These are phyloP conservation scores for Ictalurus furcatus DNA, from an alignment of 2,113 vertebrate genomes.

Conservation along the genomic window DNA sequence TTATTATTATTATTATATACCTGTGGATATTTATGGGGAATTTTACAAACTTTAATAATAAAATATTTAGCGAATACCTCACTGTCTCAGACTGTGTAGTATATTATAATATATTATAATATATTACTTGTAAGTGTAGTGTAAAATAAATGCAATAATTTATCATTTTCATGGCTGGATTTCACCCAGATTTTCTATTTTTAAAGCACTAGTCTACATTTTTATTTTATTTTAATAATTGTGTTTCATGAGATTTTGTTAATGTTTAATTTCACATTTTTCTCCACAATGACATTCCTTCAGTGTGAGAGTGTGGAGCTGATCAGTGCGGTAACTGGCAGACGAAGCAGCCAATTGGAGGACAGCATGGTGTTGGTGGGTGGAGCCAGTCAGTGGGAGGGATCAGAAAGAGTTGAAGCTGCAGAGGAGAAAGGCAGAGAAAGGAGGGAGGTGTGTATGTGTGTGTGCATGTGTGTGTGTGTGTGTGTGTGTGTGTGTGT, in stretches of 20 bases:
- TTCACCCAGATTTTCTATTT: background rate
- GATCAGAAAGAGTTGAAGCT: constrained; percentile 48
- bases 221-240: background rate
- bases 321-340: constrained; percentile 15
- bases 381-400: constrained; percentile 46
- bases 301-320: background rate
- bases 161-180: background rate
- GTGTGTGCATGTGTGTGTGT: constrained; percentile 51
- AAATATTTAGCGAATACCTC: no score
- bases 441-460: constrained; percentile 2
- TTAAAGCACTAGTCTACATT: background rate
- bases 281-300: background rate
- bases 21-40: no score
- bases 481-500: constrained; percentile 33
- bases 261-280: background rate
- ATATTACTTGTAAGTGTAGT: background rate
- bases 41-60: no score
- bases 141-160: background rate
- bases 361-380: background rate
- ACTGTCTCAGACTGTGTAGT: no score
- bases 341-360: constrained; percentile 17
- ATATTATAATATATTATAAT: no score
- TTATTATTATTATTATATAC: no score
- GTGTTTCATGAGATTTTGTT: background rate
- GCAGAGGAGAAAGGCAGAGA: constrained; percentile 37